A percentile compares a stretch with the other conserved stretches of the same genome.
Conservation (phyloP, 2,888 invertebrate species). For the Thelaira solivaga region DNA sequence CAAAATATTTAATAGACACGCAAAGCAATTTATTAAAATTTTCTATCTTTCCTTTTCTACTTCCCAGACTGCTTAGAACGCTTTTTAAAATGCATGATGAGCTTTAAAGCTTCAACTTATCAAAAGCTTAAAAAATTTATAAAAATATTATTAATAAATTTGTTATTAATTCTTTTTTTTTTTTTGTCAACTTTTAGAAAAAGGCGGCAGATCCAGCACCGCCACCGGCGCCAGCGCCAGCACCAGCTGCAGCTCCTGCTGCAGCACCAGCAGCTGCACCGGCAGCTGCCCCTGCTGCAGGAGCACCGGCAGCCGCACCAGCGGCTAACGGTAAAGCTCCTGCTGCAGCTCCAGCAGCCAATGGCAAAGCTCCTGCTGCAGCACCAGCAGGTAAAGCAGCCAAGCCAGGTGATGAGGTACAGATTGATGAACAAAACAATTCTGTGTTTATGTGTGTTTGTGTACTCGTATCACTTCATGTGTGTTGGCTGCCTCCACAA, state of each 20-base stretch:
- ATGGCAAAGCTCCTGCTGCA: slow-evolving; percentile 49
- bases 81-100: slow-evolving; percentile 12
- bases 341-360: slow-evolving; percentile 56
- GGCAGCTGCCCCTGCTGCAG: slow-evolving; percentile 36
- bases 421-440: background rate
- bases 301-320: slow-evolving; percentile 58
- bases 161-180: slow-evolving; percentile 10
- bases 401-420: slow-evolving; percentile 54
- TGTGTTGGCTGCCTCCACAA: slow-evolving; percentile 15
- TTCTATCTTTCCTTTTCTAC: slow-evolving; percentile 18
- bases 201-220: slow-evolving; percentile 69
- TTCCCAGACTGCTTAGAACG: slow-evolving; percentile 25
- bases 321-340: slow-evolving; percentile 62
- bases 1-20: background rate
- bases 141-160: background rate
- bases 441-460: background rate
- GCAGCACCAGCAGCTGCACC: slow-evolving; percentile 66
- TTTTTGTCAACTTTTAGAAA: slow-evolving; percentile 69
- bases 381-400: slow-evolving; percentile 69
- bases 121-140: background rate
- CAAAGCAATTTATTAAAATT: slow-evolving; percentile 23
- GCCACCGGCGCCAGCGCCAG: slow-evolving; percentile 62
- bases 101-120: slow-evolving; percentile 29
- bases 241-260: slow-evolving; percentile 64
- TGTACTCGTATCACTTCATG: background rate